phyloP scores from a whole-genome alignment of 2,888 invertebrate genomes.

The Ochlodes sylvanus region DNA sequence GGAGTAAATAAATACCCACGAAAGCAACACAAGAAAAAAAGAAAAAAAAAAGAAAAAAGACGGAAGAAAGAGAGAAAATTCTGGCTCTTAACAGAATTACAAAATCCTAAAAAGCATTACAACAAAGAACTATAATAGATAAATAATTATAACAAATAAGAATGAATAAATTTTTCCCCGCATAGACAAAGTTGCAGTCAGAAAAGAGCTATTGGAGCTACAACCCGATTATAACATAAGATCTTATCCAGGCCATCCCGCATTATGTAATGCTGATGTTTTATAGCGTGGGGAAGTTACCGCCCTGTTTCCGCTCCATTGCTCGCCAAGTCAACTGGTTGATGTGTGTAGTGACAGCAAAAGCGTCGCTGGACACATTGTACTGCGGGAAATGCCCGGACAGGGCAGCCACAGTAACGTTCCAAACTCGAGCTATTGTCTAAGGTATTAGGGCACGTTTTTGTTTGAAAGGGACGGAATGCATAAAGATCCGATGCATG shows the following conservation, averaged over 20 bases:
- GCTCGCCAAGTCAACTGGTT: constrained; percentile 44
- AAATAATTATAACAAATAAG: not conserved
- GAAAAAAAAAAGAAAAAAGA: no score
- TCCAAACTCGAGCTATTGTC: not conserved
- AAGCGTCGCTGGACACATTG: constrained; percentile 39
- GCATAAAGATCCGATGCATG: constrained; percentile 36
- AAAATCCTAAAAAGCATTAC: no score
- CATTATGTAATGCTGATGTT: constrained; percentile 37
- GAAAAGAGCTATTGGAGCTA: constrained; percentile 22
- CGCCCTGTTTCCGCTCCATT: constrained; percentile 47
- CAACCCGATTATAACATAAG: constrained; percentile 38
- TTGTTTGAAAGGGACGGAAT: constrained; percentile 10
- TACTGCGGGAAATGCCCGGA: constrained; percentile 25
- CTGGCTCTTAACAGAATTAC: no score
- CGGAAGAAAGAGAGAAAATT: no score
- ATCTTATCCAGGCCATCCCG: constrained; percentile 35
- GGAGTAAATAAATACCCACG: no score
- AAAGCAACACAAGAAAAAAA: no score
- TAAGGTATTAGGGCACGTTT: constrained; percentile 10
- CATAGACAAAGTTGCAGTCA: constrained; percentile 18
- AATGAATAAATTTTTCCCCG: not conserved
- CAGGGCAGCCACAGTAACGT: not conserved
- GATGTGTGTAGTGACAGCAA: constrained; percentile 41
- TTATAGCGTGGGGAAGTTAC: constrained; percentile 35
- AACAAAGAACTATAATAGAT: not conserved